These are phyloP conservation scores for Labroides dimidiatus DNA, from an alignment of 2,797 vertebrate genomes.

Conservation along the genomic window DNA sequence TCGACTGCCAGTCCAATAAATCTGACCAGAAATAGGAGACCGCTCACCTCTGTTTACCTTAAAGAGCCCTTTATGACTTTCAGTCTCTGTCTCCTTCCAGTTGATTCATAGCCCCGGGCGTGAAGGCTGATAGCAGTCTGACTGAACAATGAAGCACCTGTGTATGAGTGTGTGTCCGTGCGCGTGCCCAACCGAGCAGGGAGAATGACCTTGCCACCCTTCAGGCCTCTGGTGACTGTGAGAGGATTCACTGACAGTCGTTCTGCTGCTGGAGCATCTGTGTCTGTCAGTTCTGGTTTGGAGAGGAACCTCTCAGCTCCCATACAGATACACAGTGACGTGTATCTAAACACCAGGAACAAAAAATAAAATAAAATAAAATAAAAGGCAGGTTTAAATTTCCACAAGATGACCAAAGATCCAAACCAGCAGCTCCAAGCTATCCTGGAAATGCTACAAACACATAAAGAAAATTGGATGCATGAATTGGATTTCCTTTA, in stretches of 20 bases:
- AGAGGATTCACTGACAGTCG: constrained; percentile 41
- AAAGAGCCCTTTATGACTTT: constrained; percentile 74
- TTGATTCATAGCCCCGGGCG: constrained; percentile 88
- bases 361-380: no score
- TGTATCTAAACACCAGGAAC: constrained; percentile 4
- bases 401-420: neutral
- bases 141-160: constrained; percentile 84
- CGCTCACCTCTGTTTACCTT: constrained; percentile 86
- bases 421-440: constrained; percentile 1
- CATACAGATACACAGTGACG: constrained; percentile 12
- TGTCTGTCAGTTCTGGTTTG: constrained; percentile 24
- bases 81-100: constrained; percentile 68
- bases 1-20: constrained; percentile 83
- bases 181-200: constrained; percentile 62
- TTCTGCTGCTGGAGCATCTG: constrained; percentile 31
- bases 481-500: neutral
- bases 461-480: constrained; percentile 8
- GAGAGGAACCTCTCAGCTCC: constrained; percentile 30
- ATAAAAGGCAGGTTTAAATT: neutral
- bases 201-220: constrained; percentile 75
- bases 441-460: constrained; percentile 8
- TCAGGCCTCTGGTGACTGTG: constrained; percentile 50
- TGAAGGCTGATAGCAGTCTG: constrained; percentile 86
- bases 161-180: constrained; percentile 52
- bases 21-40: constrained; percentile 85